phyloP scores from a whole-genome alignment of 2,113 vertebrate genomes.

The Periophthalmus modestus region DNA sequence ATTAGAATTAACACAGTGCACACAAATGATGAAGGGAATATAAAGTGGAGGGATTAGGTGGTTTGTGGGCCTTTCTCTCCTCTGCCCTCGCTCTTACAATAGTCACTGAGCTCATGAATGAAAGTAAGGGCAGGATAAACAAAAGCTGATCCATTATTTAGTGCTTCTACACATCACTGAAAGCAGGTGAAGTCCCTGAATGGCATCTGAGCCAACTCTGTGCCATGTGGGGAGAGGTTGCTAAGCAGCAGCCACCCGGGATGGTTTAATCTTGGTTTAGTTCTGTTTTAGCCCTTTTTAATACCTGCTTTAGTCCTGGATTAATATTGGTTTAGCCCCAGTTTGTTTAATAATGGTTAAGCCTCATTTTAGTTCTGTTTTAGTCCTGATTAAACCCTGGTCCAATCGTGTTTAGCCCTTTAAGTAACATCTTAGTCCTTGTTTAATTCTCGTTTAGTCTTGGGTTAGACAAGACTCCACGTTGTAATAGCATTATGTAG shows the following conservation, averaged over 20 bases:
- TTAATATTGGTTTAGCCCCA: too few species aligned
- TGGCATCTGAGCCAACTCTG: conserved; percentile 20
- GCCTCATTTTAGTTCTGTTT: too few species aligned
- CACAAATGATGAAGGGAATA: background rate
- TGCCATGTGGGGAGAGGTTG: conserved; percentile 24
- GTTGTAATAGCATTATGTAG: too few species aligned
- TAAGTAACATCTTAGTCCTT: too few species aligned
- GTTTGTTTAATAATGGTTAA: too few species aligned
- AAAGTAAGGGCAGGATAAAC: background rate
- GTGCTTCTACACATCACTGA: conserved; percentile 26
- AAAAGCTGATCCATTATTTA: conserved; percentile 56
- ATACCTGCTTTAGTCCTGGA: too few species aligned
- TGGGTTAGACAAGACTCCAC: too few species aligned
- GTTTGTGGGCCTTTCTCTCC: background rate
- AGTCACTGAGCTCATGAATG: conserved; percentile 1
- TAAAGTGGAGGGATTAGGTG: background rate
- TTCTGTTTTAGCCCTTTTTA: background rate
- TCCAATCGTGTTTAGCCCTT: too few species aligned
- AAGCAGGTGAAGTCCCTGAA: conserved; percentile 26
- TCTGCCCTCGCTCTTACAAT: background rate
- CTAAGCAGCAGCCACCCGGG: conserved; percentile 27
- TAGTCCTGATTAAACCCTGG: too few species aligned
- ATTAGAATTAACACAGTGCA: background rate
- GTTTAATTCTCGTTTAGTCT: too few species aligned
- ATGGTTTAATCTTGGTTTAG: background rate